These are phyloP conservation scores for Trachymyrmex septentrionalis DNA, from an alignment of 1,140 invertebrate genomes.

Conservation along the genomic window DNA sequence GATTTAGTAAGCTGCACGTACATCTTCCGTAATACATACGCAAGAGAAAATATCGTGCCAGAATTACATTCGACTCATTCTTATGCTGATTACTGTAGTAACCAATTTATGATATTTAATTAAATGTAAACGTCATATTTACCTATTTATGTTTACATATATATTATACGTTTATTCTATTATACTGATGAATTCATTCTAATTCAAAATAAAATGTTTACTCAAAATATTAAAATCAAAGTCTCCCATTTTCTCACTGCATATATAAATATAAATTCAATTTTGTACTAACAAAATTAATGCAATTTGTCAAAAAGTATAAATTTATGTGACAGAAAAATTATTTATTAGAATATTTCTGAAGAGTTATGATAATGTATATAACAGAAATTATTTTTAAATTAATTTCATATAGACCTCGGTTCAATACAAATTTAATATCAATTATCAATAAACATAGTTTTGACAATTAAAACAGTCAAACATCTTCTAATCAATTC, in stretches of 20 bases:
- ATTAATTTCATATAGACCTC: too few species aligned
- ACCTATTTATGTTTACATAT: background rate
- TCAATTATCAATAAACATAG: too few species aligned
- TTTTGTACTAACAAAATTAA: too few species aligned
- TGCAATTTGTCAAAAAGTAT: too few species aligned
- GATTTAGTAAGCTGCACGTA: background rate
- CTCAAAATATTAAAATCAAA: background rate
- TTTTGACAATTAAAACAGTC: too few species aligned
- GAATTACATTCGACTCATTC: slow-evolving; percentile 32
- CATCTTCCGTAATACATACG: background rate
- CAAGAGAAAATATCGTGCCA: slow-evolving; percentile 42
- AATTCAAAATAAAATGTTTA: slow-evolving; percentile 10
- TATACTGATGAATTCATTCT: background rate
- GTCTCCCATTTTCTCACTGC: background rate
- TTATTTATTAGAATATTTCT: too few species aligned
- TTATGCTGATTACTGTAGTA: background rate
- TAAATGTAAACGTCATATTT: background rate
- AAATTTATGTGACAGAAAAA: too few species aligned
- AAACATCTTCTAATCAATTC: too few species aligned
- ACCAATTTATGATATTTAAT: background rate
- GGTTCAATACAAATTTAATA: too few species aligned
- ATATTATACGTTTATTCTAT: background rate
- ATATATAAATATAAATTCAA: background rate
- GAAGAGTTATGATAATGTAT: too few species aligned
- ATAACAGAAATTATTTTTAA: too few species aligned